phyloP scores from a whole-genome alignment of 2,113 vertebrate genomes.

The Sylvia atricapilla region DNA sequence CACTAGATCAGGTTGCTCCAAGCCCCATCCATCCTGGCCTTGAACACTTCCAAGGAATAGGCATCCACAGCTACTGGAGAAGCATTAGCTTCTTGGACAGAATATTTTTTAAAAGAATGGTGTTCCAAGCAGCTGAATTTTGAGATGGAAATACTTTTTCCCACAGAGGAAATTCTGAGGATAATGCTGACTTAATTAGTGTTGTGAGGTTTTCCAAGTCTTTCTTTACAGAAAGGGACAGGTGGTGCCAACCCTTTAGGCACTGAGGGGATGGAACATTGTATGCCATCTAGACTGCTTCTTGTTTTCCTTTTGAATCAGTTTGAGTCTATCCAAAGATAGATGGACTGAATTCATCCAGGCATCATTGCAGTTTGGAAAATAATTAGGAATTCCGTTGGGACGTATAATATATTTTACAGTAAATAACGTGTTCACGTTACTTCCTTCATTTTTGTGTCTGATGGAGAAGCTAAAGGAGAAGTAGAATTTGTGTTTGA shows the following conservation, averaged over 20 bases:
- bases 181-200: neutral
- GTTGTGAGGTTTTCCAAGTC: neutral
- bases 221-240: neutral
- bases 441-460: neutral
- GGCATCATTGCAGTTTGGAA: neutral
- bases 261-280: rapidly evolving
- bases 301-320: neutral
- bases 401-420: neutral
- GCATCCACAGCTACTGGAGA: neutral
- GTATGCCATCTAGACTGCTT: neutral
- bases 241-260: neutral
- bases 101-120: neutral
- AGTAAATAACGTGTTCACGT: neutral
- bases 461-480: neutral
- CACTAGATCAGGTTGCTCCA: no score
- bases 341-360: neutral
- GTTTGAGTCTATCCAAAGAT: neutral
- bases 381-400: neutral
- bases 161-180: neutral
- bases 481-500: neutral
- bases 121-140: neutral
- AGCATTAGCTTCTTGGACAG: neutral
- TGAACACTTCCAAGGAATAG: neutral
- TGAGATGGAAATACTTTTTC: neutral
- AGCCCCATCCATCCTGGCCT: neutral